Evolutionary conservation across 1,140 invertebrate genomes (phyloP).

Genomic region (Frieseomelitta varia): DNA sequence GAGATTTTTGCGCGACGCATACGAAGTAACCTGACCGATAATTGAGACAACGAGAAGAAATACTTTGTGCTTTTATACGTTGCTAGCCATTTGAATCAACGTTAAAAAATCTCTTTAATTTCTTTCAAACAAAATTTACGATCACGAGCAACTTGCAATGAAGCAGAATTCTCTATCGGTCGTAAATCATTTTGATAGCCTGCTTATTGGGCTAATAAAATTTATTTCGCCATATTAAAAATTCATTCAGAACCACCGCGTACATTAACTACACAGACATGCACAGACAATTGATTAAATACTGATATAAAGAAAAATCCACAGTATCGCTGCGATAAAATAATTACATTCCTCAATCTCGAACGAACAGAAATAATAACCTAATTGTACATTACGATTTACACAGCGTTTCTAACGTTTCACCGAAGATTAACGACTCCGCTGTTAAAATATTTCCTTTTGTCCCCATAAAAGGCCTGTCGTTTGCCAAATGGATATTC

Average conservation of each 20-base stretch:
- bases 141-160: too few species aligned
- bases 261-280: too few species aligned
- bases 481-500: background rate
- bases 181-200: background rate
- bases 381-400: background rate
- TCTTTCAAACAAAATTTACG: too few species aligned
- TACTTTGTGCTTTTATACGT: background rate
- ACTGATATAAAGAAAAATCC: too few species aligned
- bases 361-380: background rate
- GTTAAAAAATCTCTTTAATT: background rate
- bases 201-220: background rate
- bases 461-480: too few species aligned
- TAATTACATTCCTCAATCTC: background rate
- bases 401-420: background rate
- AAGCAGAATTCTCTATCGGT: background rate
- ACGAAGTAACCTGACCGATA: background rate
- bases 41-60: background rate
- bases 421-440: background rate
- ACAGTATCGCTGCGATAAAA: background rate
- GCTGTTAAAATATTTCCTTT: background rate
- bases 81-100: background rate
- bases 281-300: too few species aligned
- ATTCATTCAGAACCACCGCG: background rate
- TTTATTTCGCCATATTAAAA: background rate
- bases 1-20: background rate